Conservation (phyloP, 2,797 vertebrate genomes). For the Xenops minutus region DNA sequence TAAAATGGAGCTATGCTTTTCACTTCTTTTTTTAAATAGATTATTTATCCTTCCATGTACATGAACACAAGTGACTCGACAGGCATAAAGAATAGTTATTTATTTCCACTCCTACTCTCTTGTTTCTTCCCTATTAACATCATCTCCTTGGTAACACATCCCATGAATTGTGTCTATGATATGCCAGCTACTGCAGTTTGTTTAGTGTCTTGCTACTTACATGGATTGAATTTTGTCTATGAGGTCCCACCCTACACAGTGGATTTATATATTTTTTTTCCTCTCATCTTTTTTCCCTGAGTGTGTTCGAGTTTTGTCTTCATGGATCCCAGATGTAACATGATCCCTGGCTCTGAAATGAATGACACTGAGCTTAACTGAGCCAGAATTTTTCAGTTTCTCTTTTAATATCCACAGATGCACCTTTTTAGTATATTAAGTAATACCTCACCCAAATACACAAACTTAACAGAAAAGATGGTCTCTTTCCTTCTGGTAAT, state of each 20-base stretch:
- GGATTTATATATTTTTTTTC: not conserved
- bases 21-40: not conserved
- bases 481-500: not conserved
- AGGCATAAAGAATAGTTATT: conserved; percentile 31
- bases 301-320: not conserved
- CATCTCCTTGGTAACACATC: conserved; percentile 63
- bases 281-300: not conserved
- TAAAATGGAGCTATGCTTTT: conserved; percentile 18
- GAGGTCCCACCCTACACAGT: not conserved
- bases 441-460: not conserved
- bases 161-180: conserved; percentile 7
- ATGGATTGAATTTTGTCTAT: not conserved
- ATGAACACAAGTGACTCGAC: conserved; percentile 13
- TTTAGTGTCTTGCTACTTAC: not conserved
- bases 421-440: not conserved
- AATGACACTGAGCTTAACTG: not conserved
- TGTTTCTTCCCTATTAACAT: conserved; percentile 36
- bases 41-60: conserved; percentile 52
- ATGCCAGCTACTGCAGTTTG: not conserved
- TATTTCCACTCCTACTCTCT: conserved; percentile 43
- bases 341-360: not conserved
- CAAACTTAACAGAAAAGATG: not conserved
- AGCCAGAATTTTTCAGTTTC: not conserved
- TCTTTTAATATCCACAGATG: not conserved
- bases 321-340: not conserved